Evolutionary conservation across 2,888 invertebrate genomes (phyloP), one percentile per base, ranked within the genome.

Genomic region (Rhimphoctona megacephalus): DNA sequence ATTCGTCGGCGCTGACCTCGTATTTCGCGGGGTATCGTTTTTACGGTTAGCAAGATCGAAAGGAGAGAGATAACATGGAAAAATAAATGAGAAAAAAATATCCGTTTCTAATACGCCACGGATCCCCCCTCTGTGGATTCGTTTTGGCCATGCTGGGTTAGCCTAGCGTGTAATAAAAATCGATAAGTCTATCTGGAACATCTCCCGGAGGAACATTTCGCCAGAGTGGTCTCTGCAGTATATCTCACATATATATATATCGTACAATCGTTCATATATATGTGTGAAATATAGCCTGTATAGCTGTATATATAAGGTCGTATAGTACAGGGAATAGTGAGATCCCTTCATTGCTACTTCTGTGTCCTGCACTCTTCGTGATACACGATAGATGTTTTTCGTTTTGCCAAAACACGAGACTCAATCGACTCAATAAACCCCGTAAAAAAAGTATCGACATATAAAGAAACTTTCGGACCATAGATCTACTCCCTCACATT

Each of bases 1-100:
- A 69, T 80, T 79, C 67, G 89, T 87, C 88, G 33, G 36, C 72
- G 89, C 89, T 90, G 88, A 87, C 85, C 89, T 86, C 90, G 89
- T 91, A 92, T 92, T 91, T 92, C 90, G 89, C 83, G 85, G 88
- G 89, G 90, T 92, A 92, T 91, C 90, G 90, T 90, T 87, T 90
- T 90, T 89, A 90, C 87, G 87, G 86, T 72, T 61, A 86, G 83
- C 73, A 69, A 67, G 69, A 80, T 67, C 66, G 22, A 25, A 66
- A 80, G 61, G n/a, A 22, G 43, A 67, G 17, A 54, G 67, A 25
- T 30, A 61, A 57, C 22, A 25, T 25, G 14, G 61, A 17, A 64
- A 43, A 64, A 64, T 39, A 46, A 79, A 78, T 49, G 64, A 72
- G 52, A 49, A 79, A 80, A 83, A 85, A n/a, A 57, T 52, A 72